phyloP scores from a whole-genome alignment of 2,888 invertebrate species.

The Lasioglossum oenotherae region DNA sequence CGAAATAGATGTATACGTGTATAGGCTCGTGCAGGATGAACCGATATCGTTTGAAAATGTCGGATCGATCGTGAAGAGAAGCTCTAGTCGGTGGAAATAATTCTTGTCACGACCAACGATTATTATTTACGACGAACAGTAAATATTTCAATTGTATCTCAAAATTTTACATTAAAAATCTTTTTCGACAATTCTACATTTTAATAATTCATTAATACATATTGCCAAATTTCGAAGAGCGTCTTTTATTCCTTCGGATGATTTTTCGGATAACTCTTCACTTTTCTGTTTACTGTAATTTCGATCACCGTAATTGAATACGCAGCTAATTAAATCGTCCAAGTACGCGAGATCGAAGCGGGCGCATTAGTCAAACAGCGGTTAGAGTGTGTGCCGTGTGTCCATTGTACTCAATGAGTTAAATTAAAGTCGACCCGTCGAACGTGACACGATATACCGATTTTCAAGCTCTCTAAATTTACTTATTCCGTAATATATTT shows the following conservation, averaged over 20 bases:
- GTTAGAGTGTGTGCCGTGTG: slow-evolving; percentile 7
- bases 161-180: too few species aligned
- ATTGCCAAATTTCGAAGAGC: neutral
- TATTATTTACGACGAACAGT: neutral
- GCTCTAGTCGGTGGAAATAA: slow-evolving; percentile 7
- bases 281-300: neutral
- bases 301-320: slow-evolving; percentile 21
- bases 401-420: slow-evolving; percentile 27
- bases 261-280: neutral
- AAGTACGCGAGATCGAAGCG: slow-evolving; percentile 24
- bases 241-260: neutral
- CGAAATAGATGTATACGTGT: slow-evolving; percentile 47
- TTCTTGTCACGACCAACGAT: neutral
- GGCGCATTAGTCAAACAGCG: slow-evolving; percentile 29
- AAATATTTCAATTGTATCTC: neutral
- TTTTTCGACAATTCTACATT: neutral
- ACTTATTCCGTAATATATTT: neutral
- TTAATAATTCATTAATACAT: neutral
- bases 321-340: slow-evolving; percentile 32
- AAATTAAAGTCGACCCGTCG: slow-evolving; percentile 14
- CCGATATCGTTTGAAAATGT: slow-evolving; percentile 37
- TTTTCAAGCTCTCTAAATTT: neutral
- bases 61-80: slow-evolving; percentile 19
- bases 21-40: slow-evolving; percentile 20
- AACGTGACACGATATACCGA: neutral